Evolutionary conservation across 2,113 vertebrate genomes (phyloP), one percentile per base, ranked within the genome.

Genomic region (Cathartes aura): DNA sequence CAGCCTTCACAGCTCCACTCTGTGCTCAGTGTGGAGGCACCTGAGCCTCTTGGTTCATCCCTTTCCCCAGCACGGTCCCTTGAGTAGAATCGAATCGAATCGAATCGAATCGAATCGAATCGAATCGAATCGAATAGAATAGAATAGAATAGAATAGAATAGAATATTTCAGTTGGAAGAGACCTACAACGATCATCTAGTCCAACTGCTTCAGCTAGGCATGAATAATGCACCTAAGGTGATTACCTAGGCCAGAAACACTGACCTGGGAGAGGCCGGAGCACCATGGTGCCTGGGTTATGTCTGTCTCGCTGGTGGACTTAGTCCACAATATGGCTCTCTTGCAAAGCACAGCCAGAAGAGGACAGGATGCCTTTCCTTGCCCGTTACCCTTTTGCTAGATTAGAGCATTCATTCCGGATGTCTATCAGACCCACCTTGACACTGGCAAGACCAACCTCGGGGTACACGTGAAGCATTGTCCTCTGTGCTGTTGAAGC

Each of bases 391-490:
- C 14, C 27, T 87, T 58, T 27, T 15, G 30, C 53, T 60, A n/a
- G 27, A 9, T 87, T 5, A 45, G 22, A 63, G 43, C 36, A 24
- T 47, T 50, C 1, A 0, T 52, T 63, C 36, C 26, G 63, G 47
- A 29, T 26, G 15, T 23, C 50, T 72, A 2, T 42, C 34, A 63
- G 48, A 30, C 60, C 20, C 17, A 56, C 42, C 29, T 16, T 23
- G n/a, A 24, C 47, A 11, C 2, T 8, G 59, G 59, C 15, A 45
- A 45, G 78, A 75, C n/a, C 43, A 64, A 4, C 59, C 36, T 36
- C 0, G 0, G 21, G 40, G 18, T 40, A 5, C 0, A 1, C 5
- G 1, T 12, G 36, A 29, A 34, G 32, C 26, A 8, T 6, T 70
- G 76, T 48, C 27, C 29, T 71, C 27, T 52, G 52, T 34, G 27